phyloP scores from a whole-genome alignment of 1,140 invertebrate genomes.

The Rhagoletis zephyria region DNA sequence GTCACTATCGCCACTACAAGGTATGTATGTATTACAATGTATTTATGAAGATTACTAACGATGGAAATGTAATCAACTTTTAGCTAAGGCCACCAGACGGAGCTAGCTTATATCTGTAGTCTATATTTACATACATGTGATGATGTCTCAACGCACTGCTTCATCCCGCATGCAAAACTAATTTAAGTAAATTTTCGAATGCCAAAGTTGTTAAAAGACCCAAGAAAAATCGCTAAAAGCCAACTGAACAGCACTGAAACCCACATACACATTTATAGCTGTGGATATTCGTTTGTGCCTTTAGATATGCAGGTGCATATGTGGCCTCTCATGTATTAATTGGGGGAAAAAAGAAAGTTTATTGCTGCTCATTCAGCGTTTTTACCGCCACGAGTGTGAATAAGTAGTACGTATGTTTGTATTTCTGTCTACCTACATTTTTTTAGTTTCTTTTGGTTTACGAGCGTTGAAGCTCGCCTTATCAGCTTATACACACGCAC shows the following conservation, averaged over 20 bases:
- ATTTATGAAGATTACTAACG: too few relatives aligned
- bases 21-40: too few relatives aligned
- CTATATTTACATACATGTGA: too few relatives aligned
- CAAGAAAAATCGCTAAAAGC: constrained; percentile 9
- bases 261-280: neutral
- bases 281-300: neutral
- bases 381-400: neutral
- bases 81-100: too few relatives aligned
- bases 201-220: neutral
- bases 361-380: neutral
- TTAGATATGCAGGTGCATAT: neutral
- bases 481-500: constrained; percentile 8
- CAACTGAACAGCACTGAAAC: neutral
- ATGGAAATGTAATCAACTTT: too few relatives aligned
- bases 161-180: too few relatives aligned
- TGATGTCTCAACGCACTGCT: too few relatives aligned
- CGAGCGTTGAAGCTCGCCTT: neutral
- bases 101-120: too few relatives aligned
- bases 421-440: neutral
- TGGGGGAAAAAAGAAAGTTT: constrained; percentile 47
- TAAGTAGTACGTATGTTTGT: neutral
- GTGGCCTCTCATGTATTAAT: neutral
- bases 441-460: neutral
- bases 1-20: too few relatives aligned
- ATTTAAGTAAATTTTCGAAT: neutral